These are phyloP conservation scores for Macrobrachium rosenbergii DNA, from an alignment of 1,140 invertebrate species.

Conservation along the genomic window DNA sequence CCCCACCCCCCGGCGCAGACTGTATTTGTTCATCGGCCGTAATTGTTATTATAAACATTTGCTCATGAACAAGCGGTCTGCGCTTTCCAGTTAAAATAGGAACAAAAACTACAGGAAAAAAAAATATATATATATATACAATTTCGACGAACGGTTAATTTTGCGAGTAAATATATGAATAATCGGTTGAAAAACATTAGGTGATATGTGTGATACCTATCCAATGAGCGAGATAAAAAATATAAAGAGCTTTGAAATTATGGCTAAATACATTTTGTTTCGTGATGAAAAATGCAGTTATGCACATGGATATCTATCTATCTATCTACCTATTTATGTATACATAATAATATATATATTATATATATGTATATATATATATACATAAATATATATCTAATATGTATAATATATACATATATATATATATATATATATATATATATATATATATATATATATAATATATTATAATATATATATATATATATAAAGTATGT, in stretches of 20 bases:
- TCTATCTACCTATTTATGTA: not conserved
- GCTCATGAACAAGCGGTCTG: too few relatives aligned
- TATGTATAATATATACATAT: slow-evolving; percentile 27
- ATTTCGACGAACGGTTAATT: too few relatives aligned
- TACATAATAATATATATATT: not conserved
- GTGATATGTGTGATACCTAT: not conserved
- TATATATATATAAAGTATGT: slow-evolving; percentile 23
- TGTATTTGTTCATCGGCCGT: too few relatives aligned
- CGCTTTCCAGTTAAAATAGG: too few relatives aligned
- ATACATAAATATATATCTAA: slow-evolving; percentile 25
- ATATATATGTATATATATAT: slow-evolving; percentile 17
- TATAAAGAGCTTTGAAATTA: not conserved
- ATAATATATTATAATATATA: slow-evolving; percentile 20
- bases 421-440: slow-evolving; percentile 10
- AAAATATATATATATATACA: too few relatives aligned
- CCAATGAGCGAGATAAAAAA: not conserved
- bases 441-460: slow-evolving; percentile 31
- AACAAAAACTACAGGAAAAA: too few relatives aligned
- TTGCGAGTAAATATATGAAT: too few relatives aligned
- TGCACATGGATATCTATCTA: not conserved
- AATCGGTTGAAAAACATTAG: too few relatives aligned
- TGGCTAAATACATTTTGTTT: not conserved
- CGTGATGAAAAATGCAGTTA: not conserved
- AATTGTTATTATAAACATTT: too few relatives aligned
- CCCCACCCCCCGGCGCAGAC: too few relatives aligned